Conservation (phyloP, 2,888 invertebrate genomes). For the Trichogramma evanescens region DNA sequence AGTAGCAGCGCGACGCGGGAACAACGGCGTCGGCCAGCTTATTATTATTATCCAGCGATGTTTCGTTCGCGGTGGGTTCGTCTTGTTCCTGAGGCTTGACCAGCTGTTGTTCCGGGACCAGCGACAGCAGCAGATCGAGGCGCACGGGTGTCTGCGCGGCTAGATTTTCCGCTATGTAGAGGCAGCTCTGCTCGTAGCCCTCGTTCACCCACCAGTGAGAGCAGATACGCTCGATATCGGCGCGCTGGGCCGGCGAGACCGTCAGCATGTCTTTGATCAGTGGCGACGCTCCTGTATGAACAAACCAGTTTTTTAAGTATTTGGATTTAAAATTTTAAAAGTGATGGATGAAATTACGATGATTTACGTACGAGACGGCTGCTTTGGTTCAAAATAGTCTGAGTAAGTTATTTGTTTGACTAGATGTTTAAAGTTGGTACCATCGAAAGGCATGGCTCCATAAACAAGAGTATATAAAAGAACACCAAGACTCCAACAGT, state of each 20-base stretch:
- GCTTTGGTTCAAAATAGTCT: slow-evolving; percentile 94
- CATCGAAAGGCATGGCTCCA: slow-evolving; percentile 99
- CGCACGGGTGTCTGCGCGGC: slow-evolving; percentile 88
- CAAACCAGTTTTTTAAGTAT: neutral
- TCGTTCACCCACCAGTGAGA: slow-evolving; percentile 96
- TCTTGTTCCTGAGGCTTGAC: neutral
- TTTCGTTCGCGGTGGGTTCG: too few relatives aligned
- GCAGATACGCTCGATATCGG: slow-evolving; percentile 90
- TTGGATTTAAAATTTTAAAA: neutral
- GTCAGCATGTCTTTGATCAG: slow-evolving; percentile 91
- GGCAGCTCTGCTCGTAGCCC: slow-evolving; percentile 71
- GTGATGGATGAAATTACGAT: neutral
- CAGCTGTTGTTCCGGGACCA: slow-evolving; percentile 58
- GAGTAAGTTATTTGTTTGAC: slow-evolving; percentile 96
- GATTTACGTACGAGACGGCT: slow-evolving; percentile 71
- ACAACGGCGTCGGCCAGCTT: neutral
- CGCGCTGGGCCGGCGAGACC: slow-evolving; percentile 81
- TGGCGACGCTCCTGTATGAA: slow-evolving; percentile 76
- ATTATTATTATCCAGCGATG: too few relatives aligned
- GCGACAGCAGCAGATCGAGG: slow-evolving; percentile 75
- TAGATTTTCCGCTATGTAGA: slow-evolving; percentile 78
- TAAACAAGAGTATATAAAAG: slow-evolving; percentile 95
- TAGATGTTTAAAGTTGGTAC: slow-evolving; percentile 93
- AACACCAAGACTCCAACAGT: slow-evolving; percentile 93
- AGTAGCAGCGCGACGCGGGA: slow-evolving; percentile 53